phyloP scores from a whole-genome alignment of 2,888 invertebrate species.

The Taenaris catops region DNA sequence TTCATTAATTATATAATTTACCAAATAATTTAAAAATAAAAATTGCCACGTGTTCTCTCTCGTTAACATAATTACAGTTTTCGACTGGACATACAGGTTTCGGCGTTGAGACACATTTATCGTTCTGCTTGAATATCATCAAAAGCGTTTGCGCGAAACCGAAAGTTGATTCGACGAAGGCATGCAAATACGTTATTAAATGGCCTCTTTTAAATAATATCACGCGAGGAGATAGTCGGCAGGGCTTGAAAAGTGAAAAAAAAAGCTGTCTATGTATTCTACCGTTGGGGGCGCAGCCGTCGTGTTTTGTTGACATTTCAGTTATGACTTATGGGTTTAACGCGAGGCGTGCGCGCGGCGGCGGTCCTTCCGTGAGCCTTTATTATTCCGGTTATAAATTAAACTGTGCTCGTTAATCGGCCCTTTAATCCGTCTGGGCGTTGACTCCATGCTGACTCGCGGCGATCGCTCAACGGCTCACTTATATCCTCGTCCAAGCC shows the following conservation, averaged over 20 bases:
- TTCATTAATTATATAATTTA: not conserved
- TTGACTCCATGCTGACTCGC: constrained; percentile 54
- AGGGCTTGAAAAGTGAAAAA: constrained; percentile 25
- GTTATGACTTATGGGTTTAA: constrained; percentile 46
- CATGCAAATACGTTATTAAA: too few relatives aligned
- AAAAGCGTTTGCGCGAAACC: constrained; percentile 61
- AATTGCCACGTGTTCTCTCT: constrained; percentile 24
- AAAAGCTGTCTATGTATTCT: constrained; percentile 22
- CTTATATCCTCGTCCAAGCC: constrained; percentile 38
- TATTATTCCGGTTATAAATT: constrained; percentile 75
- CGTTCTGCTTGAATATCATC: constrained; percentile 53
- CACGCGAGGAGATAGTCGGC: constrained; percentile 16
- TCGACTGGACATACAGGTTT: constrained; percentile 59
- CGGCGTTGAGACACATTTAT: constrained; percentile 36
- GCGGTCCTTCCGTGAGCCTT: constrained; percentile 58
- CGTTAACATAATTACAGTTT: constrained; percentile 68
- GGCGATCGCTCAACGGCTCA: constrained; percentile 37
- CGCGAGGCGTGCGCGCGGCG: constrained; percentile 34
- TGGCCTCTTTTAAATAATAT: constrained; percentile 1
- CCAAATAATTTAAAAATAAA: too few relatives aligned
- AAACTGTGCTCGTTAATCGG: constrained; percentile 70
- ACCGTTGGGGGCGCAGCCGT: constrained; percentile 24
- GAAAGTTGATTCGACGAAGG: constrained; percentile 71
- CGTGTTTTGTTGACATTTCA: constrained; percentile 51
- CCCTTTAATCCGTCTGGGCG: constrained; percentile 75